phyloP scores from a whole-genome alignment of 2,797 vertebrate species.

The Ibycter americanus region DNA sequence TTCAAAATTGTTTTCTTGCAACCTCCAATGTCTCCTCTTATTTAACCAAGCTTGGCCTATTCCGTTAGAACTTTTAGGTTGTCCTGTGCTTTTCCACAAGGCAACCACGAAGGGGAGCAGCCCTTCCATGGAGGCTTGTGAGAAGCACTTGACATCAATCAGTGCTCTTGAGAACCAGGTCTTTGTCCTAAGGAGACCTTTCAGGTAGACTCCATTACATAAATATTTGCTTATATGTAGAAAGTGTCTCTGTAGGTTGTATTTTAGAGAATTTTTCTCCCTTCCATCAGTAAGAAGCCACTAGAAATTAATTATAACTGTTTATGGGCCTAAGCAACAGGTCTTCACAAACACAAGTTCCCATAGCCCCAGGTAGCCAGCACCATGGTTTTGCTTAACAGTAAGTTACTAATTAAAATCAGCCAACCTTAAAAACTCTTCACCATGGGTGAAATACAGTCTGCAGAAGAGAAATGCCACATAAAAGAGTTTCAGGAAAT shows the following conservation, averaged over 20 bases:
- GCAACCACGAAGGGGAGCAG: neutral
- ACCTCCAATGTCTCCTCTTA: neutral
- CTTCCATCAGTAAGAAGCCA: neutral
- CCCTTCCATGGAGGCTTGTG: neutral
- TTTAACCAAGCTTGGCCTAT: neutral
- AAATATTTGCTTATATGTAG: neutral
- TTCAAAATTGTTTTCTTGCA: neutral
- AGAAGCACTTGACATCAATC: neutral
- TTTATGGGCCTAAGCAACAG: neutral
- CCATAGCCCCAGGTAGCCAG: neutral
- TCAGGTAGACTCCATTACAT: neutral
- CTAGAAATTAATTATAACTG: neutral
- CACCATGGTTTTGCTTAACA: neutral
- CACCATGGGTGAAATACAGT: neutral
- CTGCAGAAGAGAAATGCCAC: neutral
- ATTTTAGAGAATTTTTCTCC: neutral
- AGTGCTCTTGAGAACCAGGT: neutral
- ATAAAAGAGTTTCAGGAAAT: neutral
- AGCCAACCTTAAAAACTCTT: neutral
- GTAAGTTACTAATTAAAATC: neutral
- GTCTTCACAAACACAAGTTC: neutral
- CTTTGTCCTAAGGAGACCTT: neutral
- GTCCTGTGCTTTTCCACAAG: neutral
- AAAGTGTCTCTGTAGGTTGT: neutral
- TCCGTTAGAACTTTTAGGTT: neutral